Conservation (phyloP, 2,113 vertebrate genomes). For the Accipiter cooperii region DNA sequence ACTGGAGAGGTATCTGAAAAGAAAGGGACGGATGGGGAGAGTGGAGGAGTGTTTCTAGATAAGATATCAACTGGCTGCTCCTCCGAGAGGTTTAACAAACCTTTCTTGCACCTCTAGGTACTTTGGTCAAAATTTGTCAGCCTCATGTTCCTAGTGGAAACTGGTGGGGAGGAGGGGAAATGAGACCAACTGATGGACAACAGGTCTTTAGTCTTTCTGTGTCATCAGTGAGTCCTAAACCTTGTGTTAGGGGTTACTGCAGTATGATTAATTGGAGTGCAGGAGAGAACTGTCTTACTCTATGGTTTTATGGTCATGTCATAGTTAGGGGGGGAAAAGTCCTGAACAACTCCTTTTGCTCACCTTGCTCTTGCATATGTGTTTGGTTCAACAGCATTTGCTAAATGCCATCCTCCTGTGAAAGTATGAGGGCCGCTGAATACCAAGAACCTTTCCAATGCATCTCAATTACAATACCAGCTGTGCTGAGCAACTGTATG, state of each 20-base stretch:
- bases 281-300: not conserved
- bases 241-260: not conserved
- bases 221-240: not conserved
- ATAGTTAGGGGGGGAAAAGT: not conserved
- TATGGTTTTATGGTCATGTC: not conserved
- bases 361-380: not conserved
- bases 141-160: not conserved
- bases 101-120: not conserved
- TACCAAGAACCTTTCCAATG: not conserved
- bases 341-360: not conserved
- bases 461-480: not conserved
- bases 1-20: not conserved
- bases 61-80: not conserved
- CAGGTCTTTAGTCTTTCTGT: not conserved
- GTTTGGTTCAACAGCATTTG: not conserved
- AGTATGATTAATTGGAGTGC: not conserved
- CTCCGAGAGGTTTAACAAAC: not conserved
- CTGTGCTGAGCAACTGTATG: not conserved
- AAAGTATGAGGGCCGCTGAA: not conserved
- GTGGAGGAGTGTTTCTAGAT: not conserved
- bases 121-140: not conserved
- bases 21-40: not conserved
- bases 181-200: accelerated
- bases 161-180: not conserved
- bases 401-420: not conserved